Percentiles rank a stretch among this genome's conserved stretches.
phyloP scores from a whole-genome alignment of 2,888 invertebrate species.

The Cheilosia urbana region DNA sequence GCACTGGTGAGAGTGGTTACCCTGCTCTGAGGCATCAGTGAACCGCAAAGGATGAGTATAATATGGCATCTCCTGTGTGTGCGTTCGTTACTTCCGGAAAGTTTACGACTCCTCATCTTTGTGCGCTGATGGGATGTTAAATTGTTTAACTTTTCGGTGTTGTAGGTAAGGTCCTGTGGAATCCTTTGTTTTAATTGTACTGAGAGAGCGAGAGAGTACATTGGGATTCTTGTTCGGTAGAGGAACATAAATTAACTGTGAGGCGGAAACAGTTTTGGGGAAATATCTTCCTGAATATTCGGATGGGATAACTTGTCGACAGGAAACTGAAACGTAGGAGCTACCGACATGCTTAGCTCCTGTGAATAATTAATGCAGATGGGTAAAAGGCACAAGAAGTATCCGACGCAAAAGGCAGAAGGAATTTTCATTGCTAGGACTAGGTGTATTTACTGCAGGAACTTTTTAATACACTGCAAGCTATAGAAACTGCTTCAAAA shows the following conservation, averaged over 20 bases:
- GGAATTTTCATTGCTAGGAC: too few species aligned
- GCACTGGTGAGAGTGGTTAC: constrained; percentile 2
- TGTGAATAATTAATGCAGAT: too few species aligned
- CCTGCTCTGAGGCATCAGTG: not conserved
- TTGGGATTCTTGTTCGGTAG: not conserved
- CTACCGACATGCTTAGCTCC: too few species aligned
- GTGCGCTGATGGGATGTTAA: constrained; percentile 40
- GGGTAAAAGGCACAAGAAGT: too few species aligned
- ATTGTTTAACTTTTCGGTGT: constrained; percentile 46
- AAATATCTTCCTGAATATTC: not conserved
- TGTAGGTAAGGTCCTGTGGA: constrained; percentile 3
- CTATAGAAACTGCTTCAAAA: too few species aligned
- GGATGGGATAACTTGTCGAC: not conserved
- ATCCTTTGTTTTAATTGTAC: constrained; percentile 30
- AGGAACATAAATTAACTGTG: not conserved
- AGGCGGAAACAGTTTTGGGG: not conserved
- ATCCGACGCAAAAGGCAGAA: too few species aligned
- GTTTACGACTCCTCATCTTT: constrained; percentile 18
- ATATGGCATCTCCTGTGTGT: constrained; percentile 9
- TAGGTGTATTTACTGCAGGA: too few species aligned
- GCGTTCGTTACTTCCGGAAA: not conserved
- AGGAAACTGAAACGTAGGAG: not conserved
- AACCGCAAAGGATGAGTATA: constrained; percentile 16
- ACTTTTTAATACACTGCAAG: too few species aligned
- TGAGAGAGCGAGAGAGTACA: not conserved